Conservation (phyloP, 2,113 vertebrate genomes). For the Mustela nigripes region DNA sequence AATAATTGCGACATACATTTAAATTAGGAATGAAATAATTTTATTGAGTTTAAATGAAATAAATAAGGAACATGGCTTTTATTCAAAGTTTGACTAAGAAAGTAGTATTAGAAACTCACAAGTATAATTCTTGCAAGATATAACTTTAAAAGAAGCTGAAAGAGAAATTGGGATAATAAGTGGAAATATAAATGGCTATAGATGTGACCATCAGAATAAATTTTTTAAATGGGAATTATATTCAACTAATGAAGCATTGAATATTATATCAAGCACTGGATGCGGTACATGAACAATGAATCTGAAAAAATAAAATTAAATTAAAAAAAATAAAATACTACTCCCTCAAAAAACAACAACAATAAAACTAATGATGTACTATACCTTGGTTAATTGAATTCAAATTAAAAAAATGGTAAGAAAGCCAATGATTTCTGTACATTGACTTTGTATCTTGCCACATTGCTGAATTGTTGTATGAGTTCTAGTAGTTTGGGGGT, state of each 20-base stretch:
- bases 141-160: not conserved
- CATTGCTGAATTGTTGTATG: too few species aligned
- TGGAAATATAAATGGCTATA: not conserved
- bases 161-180: not conserved
- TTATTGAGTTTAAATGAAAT: conserved; percentile 19
- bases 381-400: not conserved
- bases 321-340: too few species aligned
- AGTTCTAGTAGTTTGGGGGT: too few species aligned
- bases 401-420: not conserved
- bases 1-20: not conserved
- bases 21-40: conserved; percentile 36
- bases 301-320: too few species aligned
- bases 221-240: not conserved
- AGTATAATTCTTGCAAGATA: not conserved
- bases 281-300: too few species aligned
- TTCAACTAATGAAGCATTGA: not conserved
- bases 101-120: not conserved
- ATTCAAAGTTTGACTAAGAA: not conserved
- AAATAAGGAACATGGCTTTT: not conserved
- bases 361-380: not conserved
- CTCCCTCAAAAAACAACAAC: too few species aligned
- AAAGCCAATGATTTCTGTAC: too few species aligned
- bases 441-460: too few species aligned
- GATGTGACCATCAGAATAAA: not conserved
- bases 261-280: not conserved